Conservation (phyloP, 2,888 invertebrate genomes). For the Arge pagana region DNA sequence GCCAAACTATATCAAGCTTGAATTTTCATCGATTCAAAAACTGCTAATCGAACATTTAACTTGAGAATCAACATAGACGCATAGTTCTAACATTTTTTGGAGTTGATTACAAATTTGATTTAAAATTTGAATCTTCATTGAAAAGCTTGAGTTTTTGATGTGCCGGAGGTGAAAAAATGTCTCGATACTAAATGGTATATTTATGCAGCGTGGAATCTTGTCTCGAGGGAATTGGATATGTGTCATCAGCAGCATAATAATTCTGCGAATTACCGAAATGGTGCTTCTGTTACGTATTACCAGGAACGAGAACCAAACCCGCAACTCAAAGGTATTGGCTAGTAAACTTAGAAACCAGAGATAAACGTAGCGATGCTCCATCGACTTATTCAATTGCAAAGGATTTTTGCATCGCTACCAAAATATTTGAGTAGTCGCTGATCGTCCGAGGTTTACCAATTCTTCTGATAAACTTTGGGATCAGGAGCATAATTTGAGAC, state of each 20-base stretch:
- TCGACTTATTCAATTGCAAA: slow-evolving; percentile 9
- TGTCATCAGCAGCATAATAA: slow-evolving; percentile 50
- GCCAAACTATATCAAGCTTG: too few relatives aligned
- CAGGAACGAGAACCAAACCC: slow-evolving; percentile 63
- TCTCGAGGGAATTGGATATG: slow-evolving; percentile 63
- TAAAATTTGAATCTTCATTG: neutral
- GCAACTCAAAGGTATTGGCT: slow-evolving; percentile 49
- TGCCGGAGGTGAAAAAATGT: neutral
- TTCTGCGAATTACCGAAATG: slow-evolving; percentile 53
- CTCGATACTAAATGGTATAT: too few relatives aligned
- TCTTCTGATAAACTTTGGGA: neutral
- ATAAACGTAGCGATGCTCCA: slow-evolving; percentile 2
- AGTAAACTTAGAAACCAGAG: too few relatives aligned
- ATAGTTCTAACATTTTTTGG: too few relatives aligned
- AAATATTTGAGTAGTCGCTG: neutral
- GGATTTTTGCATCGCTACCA: slow-evolving; percentile 6
- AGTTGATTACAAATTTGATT: neutral
- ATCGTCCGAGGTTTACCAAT: too few relatives aligned
- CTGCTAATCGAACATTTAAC: too few relatives aligned
- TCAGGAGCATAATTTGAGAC: neutral
- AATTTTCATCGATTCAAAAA: too few relatives aligned
- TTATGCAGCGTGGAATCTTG: slow-evolving; percentile 58
- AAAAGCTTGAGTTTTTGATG: slow-evolving; percentile 4
- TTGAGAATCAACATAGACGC: too few relatives aligned
- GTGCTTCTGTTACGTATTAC: slow-evolving; percentile 67